Percentiles rank a stretch among this genome's conserved stretches.
These are phyloP conservation scores for Myiopsitta monachus DNA, from an alignment of 2,113 vertebrate species.

Conservation along the genomic window DNA sequence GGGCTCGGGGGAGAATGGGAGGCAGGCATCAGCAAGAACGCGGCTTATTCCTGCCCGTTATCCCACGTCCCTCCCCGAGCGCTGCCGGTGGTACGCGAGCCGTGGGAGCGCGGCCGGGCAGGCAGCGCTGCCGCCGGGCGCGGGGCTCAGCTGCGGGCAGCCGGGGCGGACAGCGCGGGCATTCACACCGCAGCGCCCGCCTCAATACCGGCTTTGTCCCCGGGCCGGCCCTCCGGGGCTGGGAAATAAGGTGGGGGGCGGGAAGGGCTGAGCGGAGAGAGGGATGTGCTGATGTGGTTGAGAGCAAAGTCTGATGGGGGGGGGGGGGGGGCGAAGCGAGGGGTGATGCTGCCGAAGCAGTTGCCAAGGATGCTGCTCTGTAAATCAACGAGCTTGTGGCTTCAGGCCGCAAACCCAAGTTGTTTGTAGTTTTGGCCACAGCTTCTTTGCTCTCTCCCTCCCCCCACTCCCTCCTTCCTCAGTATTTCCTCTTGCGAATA, in stretches of 20 bases:
- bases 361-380: constrained; percentile 29
- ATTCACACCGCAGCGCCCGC: constrained; percentile 68
- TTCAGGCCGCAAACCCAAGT: constrained; percentile 20
- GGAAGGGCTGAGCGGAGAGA: constrained; percentile 25
- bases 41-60: not conserved
- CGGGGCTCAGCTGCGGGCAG: constrained; percentile 74
- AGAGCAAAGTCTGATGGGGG: not conserved
- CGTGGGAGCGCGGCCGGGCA: constrained; percentile 49
- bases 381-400: constrained; percentile 28
- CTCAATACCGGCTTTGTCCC: constrained; percentile 79
- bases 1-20: not conserved
- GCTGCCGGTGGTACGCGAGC: not conserved
- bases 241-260: constrained; percentile 26
- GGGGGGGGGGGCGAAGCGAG: not conserved
- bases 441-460: not conserved
- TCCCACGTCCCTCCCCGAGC: not conserved
- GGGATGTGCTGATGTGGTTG: constrained; percentile 26
- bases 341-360: not conserved
- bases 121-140: constrained; percentile 63
- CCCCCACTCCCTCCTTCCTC: not conserved
- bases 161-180: constrained; percentile 69
- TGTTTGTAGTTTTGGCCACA: constrained; percentile 6
- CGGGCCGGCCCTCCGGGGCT: constrained; percentile 49
- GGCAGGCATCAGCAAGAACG: not conserved
- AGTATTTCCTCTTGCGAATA: not conserved